Base-by-base conservation (phyloP, 2,797 vertebrate species). In the Babyrousa celebensis region DNA sequence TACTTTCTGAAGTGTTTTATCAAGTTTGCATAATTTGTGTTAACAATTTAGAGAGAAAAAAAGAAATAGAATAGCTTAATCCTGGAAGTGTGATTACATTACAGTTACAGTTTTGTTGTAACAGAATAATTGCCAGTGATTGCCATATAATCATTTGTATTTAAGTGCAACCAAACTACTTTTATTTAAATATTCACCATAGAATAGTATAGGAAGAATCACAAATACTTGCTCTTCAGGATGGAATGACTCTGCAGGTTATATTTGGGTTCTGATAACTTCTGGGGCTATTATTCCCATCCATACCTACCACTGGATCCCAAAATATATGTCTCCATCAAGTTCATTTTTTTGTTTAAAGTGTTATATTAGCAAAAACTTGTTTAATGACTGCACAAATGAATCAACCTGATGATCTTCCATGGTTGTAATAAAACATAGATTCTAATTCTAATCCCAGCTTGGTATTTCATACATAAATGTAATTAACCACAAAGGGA, bases 1-100 rank as follows among this genome's bases (percentile, higher is more conserved):
- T 99, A 98, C 99, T 99, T 98, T 99, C 99, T 99, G 99, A 99
- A 0, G 99, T 99, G 98, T 99, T 99, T 96, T 99, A 99, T 97
- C 99, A 99, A 68, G 99, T 99, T 98, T 99, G 99, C 98, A 99
- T 99, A 97, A 99, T 99, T 97, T 99, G 99, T 67, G 99, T 99
- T 98, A 99, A 98, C 99, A 99, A 98, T 87, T 98, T 85, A 83
- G 75, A 95, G 17, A 62, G 87, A 87, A 97, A 97, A 94, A 84
- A 56, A n/a, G 89, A 95, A 83, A 89, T 0, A 93, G 21, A 95
- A 48, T 52, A 52, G 56, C 29, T 96, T 95, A 94, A 77, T 87
- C 52, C 62, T 21, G 25, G 36, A 79, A 97, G 80, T 15, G 12
- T 56, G 11, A 71, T 40, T 60, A 32, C 1, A 17, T 79, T 87